Percentiles rank a stretch among this genome's conserved stretches.
Conservation (phyloP, 2,888 invertebrate genomes). For the Fabriciana adippe region DNA sequence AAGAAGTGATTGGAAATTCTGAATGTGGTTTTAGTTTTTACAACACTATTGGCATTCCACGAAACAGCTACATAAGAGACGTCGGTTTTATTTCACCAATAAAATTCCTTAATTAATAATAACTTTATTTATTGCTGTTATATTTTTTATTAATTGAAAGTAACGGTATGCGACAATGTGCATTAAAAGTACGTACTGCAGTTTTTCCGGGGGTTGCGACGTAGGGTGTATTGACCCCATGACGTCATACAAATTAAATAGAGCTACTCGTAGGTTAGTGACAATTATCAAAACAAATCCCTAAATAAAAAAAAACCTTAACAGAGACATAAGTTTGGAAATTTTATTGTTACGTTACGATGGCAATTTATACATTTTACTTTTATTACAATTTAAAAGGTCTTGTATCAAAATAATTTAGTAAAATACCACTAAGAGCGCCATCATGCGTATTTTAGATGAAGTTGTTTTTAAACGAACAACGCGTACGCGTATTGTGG, state of each 20-base stretch:
- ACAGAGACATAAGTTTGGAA: neutral
- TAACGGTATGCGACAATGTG: slow-evolving; percentile 20
- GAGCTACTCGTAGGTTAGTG: slow-evolving; percentile 15
- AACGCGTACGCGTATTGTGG: neutral
- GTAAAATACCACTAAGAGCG: neutral
- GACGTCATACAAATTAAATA: slow-evolving; percentile 52
- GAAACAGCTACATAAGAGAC: neutral
- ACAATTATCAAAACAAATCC: neutral
- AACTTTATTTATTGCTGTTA: neutral
- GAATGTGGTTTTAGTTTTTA: slow-evolving; percentile 26
- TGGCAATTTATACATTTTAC: neutral
- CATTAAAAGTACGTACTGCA: slow-evolving; percentile 15
- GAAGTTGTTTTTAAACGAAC: slow-evolving; percentile 1
- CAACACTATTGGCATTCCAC: slow-evolving; percentile 11
- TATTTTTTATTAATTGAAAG: neutral
- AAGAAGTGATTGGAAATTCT: slow-evolving; percentile 40
- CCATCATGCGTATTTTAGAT: slow-evolving; percentile 9
- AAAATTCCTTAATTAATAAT: neutral
- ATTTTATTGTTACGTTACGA: neutral
- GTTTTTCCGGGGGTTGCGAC: slow-evolving; percentile 41
- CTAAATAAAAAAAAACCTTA: neutral
- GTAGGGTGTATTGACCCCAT: slow-evolving; percentile 64
- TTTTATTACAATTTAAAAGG: neutral
- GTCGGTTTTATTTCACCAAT: neutral
- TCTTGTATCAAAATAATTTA: neutral